Conservation (phyloP, 2,888 invertebrate genomes). For the Clostera curtula region DNA sequence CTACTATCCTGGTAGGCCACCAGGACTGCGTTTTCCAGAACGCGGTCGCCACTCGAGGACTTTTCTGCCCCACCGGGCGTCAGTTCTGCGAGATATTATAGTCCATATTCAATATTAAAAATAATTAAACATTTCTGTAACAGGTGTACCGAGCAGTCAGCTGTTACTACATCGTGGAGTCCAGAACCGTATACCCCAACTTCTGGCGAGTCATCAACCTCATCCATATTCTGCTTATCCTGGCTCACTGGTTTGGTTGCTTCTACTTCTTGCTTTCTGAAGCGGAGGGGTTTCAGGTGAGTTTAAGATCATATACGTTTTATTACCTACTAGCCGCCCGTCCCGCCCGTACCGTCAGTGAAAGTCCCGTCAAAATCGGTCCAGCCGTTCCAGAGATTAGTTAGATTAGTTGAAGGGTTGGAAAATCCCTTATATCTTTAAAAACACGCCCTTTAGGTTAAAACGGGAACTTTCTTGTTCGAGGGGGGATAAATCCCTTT, state of each 20-base stretch:
- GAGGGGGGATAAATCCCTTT: no score
- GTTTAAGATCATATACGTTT: conserved; percentile 2
- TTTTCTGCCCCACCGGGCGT: no score
- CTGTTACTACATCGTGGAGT: conserved; percentile 97
- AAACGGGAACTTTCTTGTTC: no score
- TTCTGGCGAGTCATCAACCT: conserved; percentile 96
- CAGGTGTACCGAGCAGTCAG: conserved; percentile 92
- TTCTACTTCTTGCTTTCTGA: conserved; percentile 97
- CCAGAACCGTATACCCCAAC: conserved; percentile 96
- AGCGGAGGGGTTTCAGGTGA: conserved; percentile 87
- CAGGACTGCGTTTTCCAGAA: no score
- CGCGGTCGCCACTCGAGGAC: no score
- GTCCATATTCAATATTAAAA: not conserved
- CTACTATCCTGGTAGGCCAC: no score
- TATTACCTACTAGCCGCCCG: not conserved
- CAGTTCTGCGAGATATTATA: no score
- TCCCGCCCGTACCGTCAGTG: not conserved
- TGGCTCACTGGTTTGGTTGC: conserved; percentile 98
- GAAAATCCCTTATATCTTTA: no score
- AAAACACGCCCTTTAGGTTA: no score
- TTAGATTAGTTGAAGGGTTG: no score
- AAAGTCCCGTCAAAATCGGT: no score
- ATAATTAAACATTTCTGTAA: conserved; percentile 5
- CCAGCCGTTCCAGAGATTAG: no score
- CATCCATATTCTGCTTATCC: conserved; percentile 93